A percentile compares a stretch with the other conserved stretches of the same genome.
Evolutionary conservation across 1,140 invertebrate species (phyloP).

Genomic region (Diachasma alloeum): DNA sequence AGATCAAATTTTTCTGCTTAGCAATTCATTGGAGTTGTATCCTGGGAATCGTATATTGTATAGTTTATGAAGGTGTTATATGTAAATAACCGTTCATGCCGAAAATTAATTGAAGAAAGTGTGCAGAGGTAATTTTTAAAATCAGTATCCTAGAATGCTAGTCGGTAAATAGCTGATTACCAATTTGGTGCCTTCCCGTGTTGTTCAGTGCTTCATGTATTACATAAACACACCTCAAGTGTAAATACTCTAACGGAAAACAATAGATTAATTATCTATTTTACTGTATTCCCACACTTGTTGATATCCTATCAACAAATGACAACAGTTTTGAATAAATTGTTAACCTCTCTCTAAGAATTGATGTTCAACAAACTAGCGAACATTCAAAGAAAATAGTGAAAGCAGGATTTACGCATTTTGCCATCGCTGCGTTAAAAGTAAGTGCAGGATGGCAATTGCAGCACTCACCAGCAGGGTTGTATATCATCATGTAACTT

Average conservation of each 20-base stretch:
- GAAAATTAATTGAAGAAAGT: too few relatives aligned
- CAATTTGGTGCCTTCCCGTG: too few relatives aligned
- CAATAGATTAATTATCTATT: background rate
- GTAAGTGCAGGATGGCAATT: slow-evolving; percentile 3
- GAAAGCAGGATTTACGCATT: background rate
- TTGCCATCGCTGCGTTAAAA: background rate
- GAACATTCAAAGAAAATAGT: background rate
- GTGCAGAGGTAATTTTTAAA: too few relatives aligned
- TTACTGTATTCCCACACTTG: background rate
- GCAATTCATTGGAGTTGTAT: too few relatives aligned
- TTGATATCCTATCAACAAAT: background rate
- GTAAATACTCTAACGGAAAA: background rate
- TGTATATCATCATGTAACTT: slow-evolving; percentile 26
- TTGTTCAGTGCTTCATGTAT: background rate
- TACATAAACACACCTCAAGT: background rate
- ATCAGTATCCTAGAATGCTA: too few relatives aligned
- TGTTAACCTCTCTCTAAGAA: background rate
- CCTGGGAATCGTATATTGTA: too few relatives aligned
- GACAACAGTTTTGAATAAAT: background rate
- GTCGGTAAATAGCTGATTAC: too few relatives aligned
- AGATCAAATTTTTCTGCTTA: too few relatives aligned
- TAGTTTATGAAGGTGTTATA: too few relatives aligned
- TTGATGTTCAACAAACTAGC: background rate
- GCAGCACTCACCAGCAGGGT: slow-evolving; percentile 11
- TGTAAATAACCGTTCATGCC: too few relatives aligned